These are phyloP conservation scores for Centropus bengalensis DNA, from an alignment of 2,113 vertebrate genomes.

Conservation along the genomic window DNA sequence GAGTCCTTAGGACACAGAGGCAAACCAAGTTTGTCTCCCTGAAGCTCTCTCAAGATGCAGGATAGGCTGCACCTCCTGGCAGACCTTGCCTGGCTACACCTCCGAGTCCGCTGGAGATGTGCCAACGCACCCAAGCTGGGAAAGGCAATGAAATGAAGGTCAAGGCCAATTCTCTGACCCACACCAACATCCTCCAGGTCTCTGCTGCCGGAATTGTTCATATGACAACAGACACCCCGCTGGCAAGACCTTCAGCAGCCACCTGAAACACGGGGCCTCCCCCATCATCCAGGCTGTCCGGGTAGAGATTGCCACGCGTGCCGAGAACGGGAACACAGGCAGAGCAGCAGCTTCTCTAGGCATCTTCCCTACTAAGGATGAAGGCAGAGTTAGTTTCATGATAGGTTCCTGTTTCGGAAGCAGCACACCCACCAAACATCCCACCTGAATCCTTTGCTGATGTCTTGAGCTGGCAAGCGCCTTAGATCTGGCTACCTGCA, in stretches of 20 bases:
- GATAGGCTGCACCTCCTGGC: background rate
- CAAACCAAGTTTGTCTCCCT: background rate
- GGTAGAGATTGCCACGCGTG: background rate
- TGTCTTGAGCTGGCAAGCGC: background rate
- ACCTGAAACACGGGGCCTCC: background rate
- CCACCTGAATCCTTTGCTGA: background rate
- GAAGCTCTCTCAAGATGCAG: background rate
- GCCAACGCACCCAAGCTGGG: background rate
- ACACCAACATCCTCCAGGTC: background rate
- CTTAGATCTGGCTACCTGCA: background rate
- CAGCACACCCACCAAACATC: background rate
- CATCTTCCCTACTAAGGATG: background rate
- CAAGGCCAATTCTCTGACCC: background rate
- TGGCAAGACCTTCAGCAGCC: background rate
- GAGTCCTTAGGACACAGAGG: background rate
- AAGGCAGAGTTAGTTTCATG: background rate
- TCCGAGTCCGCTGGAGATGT: background rate
- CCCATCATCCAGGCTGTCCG: background rate
- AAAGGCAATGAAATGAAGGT: background rate
- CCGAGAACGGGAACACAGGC: background rate
- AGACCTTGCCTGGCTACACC: background rate
- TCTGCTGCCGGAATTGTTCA: background rate
- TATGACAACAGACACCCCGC: background rate
- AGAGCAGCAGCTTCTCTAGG: background rate
- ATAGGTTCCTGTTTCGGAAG: background rate